These are phyloP conservation scores for Branchipolynoe longqiensis DNA, from an alignment of 2,888 invertebrate genomes.

Conservation along the genomic window DNA sequence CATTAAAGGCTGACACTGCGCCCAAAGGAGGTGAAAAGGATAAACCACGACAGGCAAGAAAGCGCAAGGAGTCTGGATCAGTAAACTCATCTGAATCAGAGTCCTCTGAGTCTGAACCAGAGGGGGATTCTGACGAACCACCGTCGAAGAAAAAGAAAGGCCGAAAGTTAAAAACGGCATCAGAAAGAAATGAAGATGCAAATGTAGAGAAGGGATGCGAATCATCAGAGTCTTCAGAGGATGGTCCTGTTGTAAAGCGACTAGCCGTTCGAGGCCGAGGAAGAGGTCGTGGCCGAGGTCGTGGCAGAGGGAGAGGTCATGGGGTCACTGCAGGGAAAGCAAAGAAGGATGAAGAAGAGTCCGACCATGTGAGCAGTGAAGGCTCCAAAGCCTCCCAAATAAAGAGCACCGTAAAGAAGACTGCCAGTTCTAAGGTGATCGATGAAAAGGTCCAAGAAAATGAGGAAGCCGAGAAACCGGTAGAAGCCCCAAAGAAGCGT, in stretches of 20 bases:
- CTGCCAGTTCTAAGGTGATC: slow-evolving; percentile 4
- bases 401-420: not conserved
- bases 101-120: slow-evolving; percentile 72
- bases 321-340: not conserved
- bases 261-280: slow-evolving; percentile 9
- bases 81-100: slow-evolving; percentile 58
- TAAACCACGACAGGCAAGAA: slow-evolving; percentile 27
- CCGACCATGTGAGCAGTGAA: not conserved
- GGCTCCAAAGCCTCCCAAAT: not conserved
- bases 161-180: slow-evolving; percentile 83
- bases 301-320: slow-evolving; percentile 41
- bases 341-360: slow-evolving; percentile 30
- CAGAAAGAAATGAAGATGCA: slow-evolving; percentile 37
- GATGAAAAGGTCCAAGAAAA: slow-evolving; percentile 8
- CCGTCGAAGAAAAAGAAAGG: slow-evolving; percentile 88
- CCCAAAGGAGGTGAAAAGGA: slow-evolving; percentile 10
- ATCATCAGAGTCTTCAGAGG: slow-evolving; percentile 36
- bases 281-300: slow-evolving; percentile 25
- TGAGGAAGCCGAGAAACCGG: slow-evolving; percentile 22
- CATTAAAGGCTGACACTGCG: not conserved
- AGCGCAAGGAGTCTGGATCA: not conserved
- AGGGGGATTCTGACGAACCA: slow-evolving; percentile 86
- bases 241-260: slow-evolving; percentile 85
- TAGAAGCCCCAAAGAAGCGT: not conserved
- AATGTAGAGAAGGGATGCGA: slow-evolving; percentile 20